phyloP scores from a whole-genome alignment of 2,888 invertebrate genomes.

The Ophion ventricosus region DNA sequence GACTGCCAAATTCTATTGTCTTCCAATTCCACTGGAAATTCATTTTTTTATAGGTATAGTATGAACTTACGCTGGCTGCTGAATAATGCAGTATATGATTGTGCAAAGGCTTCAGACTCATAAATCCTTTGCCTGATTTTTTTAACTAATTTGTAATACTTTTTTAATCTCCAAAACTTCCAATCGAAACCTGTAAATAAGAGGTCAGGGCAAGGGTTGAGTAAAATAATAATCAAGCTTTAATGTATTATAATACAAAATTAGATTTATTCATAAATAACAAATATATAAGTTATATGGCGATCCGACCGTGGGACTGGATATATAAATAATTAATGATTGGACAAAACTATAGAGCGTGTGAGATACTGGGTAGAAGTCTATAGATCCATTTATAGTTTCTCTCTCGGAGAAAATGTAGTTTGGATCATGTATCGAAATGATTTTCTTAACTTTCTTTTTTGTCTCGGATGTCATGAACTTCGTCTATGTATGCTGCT shows the following conservation, averaged over 20 bases:
- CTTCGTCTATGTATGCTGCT: constrained; percentile 59
- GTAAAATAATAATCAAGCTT: constrained; percentile 62
- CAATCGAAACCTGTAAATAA: not conserved
- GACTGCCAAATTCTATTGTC: too few species aligned
- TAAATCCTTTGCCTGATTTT: too few species aligned
- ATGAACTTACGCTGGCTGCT: too few species aligned
- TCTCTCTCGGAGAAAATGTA: constrained; percentile 28
- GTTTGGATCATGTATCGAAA: constrained; percentile 36
- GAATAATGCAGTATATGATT: too few species aligned
- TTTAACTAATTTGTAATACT: too few species aligned
- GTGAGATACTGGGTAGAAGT: constrained; percentile 75
- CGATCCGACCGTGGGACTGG: constrained; percentile 68
- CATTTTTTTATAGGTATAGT: too few species aligned
- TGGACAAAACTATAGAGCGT: constrained; percentile 74
- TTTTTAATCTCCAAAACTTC: not conserved
- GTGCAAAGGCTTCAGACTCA: too few species aligned
- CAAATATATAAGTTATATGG: constrained; percentile 79
- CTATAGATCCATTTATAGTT: constrained; percentile 61
- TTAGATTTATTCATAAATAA: constrained; percentile 80
- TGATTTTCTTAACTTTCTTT: constrained; percentile 17
- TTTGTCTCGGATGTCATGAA: constrained; percentile 50
- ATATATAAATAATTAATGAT: constrained; percentile 78
- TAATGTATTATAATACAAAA: constrained; percentile 67
- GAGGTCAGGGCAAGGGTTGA: not conserved
- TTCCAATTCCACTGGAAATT: too few species aligned